A percentile compares a stretch with the other conserved stretches of the same genome.
phyloP scores from a whole-genome alignment of 2,797 vertebrate species.

The Acridotheres tristis region DNA sequence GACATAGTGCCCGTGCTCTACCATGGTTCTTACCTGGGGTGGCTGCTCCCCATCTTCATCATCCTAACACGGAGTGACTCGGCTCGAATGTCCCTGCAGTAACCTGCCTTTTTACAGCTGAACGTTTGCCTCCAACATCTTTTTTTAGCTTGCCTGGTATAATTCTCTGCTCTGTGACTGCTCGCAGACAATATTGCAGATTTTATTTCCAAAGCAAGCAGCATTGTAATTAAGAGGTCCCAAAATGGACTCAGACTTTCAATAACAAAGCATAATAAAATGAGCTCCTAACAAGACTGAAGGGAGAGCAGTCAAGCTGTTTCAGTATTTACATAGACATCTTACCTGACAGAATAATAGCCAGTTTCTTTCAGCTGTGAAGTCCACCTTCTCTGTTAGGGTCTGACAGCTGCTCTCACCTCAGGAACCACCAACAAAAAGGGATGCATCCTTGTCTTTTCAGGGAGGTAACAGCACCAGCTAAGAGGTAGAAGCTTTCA shows the following conservation, averaged over 20 bases:
- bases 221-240: slow-evolving; percentile 24
- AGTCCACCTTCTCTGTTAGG: background rate
- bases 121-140: background rate
- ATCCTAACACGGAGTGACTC: background rate
- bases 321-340: background rate
- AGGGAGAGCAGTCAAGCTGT: background rate
- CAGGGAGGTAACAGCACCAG: background rate
- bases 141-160: background rate
- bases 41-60: background rate
- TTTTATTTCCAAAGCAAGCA: background rate
- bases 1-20: background rate
- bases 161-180: background rate
- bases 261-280: slow-evolving; percentile 32
- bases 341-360: slow-evolving; percentile 10
- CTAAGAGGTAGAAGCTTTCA: background rate
- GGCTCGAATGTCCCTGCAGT: background rate
- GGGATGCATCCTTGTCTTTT: background rate
- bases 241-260: background rate
- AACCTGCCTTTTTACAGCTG: slow-evolving; percentile 35
- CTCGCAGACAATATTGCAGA: background rate
- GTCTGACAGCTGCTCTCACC: background rate
- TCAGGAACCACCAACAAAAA: background rate
- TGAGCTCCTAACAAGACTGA: background rate
- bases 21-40: background rate
- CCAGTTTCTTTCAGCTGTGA: background rate